Percentiles rank a stretch among this genome's conserved stretches.
Conservation (phyloP, 2,113 vertebrate species). For the Parus major region DNA sequence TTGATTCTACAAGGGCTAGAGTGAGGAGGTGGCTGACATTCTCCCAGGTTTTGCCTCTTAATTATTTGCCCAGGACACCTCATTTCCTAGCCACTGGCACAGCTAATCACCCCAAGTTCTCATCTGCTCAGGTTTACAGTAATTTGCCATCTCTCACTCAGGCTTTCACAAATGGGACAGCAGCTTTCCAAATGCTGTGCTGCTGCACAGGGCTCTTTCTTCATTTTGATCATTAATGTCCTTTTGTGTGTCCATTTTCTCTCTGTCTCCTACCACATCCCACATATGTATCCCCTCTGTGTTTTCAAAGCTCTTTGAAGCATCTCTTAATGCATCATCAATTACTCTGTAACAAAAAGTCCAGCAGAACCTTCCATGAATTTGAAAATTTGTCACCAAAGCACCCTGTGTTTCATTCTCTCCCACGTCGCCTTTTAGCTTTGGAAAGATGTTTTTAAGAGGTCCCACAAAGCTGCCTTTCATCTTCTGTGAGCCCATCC, state of each 20-base stretch:
- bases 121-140: background rate
- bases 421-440: background rate
- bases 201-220: background rate
- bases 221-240: background rate
- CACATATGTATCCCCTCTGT: background rate
- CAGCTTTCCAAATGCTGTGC: background rate
- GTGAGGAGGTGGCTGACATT: background rate
- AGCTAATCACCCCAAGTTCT: background rate
- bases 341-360: background rate
- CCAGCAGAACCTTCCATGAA: background rate
- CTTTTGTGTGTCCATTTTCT: background rate
- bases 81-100: background rate
- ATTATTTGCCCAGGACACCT: background rate
- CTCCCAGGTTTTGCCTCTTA: background rate
- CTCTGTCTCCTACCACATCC: background rate
- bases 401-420: background rate
- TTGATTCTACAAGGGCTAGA: background rate
- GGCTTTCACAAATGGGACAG: background rate
- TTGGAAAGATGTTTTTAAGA: background rate
- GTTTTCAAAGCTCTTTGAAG: constrained; percentile 9
- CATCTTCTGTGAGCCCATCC: background rate
- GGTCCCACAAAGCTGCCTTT: background rate
- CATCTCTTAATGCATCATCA: background rate
- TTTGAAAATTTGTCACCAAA: background rate
- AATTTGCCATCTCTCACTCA: background rate